phyloP scores from a whole-genome alignment of 2,113 vertebrate species.

The rabbit (Oryctolagus cuniculus) region DNA sequence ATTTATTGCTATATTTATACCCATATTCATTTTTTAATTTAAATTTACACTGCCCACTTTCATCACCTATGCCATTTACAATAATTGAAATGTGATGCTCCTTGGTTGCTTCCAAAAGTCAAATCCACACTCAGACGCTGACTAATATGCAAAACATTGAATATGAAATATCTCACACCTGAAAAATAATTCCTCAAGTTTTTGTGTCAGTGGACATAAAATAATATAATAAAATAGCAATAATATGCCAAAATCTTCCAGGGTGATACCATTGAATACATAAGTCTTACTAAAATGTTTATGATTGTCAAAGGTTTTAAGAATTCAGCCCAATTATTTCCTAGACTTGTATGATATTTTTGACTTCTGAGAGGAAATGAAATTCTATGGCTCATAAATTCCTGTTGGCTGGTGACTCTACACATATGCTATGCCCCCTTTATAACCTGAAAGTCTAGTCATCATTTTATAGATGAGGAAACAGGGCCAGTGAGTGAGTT shows the following conservation, averaged over 20 bases:
- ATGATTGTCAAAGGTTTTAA: constrained; percentile 5
- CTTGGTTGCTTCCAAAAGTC: constrained; percentile 16
- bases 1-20: constrained; percentile 34
- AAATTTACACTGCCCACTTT: constrained; percentile 35
- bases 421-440: neutral
- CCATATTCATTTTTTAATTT: constrained; percentile 55
- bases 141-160: neutral
- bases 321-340: constrained; percentile 26
- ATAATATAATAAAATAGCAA: no score
- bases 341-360: neutral
- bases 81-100: neutral
- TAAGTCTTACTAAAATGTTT: neutral
- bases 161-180: neutral
- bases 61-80: neutral
- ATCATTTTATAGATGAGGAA: neutral
- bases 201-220: neutral
- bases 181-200: neutral
- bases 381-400: neutral
- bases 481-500: neutral
- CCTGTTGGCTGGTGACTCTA: neutral
- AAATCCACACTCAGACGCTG: neutral
- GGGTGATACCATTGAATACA: neutral
- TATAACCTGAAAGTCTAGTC: neutral
- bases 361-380: constrained; percentile 42
- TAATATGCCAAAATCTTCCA: neutral